Evolutionary conservation across 2,888 invertebrate species (phyloP).

Genomic region (Andrena chrysosceles): DNA sequence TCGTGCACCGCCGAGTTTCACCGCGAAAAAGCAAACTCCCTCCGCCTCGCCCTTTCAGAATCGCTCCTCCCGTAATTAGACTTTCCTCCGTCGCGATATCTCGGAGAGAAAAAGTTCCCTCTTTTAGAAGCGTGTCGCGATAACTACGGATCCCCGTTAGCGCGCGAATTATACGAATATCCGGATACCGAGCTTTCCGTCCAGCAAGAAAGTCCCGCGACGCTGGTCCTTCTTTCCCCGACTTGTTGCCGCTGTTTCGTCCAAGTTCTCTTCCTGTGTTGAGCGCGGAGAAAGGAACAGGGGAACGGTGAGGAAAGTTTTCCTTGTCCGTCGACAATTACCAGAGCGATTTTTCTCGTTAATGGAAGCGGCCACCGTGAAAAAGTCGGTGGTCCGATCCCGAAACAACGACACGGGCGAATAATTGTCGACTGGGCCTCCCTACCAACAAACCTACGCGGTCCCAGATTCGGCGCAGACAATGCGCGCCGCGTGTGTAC

Average conservation of each 20-base stretch:
- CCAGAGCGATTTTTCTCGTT: conserved; percentile 64
- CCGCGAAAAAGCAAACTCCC: conserved; percentile 21
- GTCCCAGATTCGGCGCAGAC: background rate
- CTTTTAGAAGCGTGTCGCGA: conserved; percentile 40
- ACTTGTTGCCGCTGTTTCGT: conserved; percentile 52
- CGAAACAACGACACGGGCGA: conserved; percentile 22
- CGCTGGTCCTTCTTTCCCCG: conserved; percentile 28
- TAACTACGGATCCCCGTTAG: conserved; percentile 40
- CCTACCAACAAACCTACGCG: conserved; percentile 8
- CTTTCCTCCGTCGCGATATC: conserved; percentile 31
- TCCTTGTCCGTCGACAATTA: conserved; percentile 61
- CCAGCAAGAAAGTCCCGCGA: conserved; percentile 4
- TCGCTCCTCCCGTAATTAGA: conserved; percentile 46
- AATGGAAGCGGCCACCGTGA: conserved; percentile 37
- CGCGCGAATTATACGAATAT: conserved; percentile 38
- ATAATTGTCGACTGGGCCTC: conserved; percentile 34
- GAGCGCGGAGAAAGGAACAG: background rate
- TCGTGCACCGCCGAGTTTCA: conserved; percentile 5
- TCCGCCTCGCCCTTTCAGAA: background rate
- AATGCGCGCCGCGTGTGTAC: background rate
- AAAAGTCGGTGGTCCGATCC: conserved; percentile 48
- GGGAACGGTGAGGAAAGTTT: conserved; percentile 36
- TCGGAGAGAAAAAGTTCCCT: conserved; percentile 24
- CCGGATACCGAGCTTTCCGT: conserved; percentile 20
- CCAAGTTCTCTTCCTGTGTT: conserved; percentile 24